Percentiles rank a stretch among this genome's conserved stretches.
phyloP scores from a whole-genome alignment of 2,113 vertebrate species.

The Channa argus region DNA sequence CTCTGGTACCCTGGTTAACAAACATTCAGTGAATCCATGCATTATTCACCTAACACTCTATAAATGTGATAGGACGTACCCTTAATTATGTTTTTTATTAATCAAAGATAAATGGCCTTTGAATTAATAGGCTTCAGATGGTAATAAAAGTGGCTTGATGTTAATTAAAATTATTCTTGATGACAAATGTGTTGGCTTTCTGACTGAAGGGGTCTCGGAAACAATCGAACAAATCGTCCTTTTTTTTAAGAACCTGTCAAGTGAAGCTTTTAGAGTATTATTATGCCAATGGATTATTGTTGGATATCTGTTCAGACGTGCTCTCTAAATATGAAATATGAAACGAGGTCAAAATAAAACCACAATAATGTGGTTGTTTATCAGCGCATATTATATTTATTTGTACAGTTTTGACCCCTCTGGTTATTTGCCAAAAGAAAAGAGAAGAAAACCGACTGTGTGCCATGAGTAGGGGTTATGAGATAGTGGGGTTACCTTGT shows the following conservation, averaged over 20 bases:
- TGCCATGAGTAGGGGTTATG: slow-evolving; percentile 23
- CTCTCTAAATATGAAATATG: no score
- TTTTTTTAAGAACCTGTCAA: no score
- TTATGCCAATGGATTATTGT: no score
- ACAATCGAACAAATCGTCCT: no score
- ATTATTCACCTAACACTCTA: slow-evolving; percentile 1
- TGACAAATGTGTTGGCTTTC: slow-evolving; percentile 28
- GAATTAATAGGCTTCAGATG: slow-evolving; percentile 30
- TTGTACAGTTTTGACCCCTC: neutral
- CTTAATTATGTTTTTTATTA: slow-evolving; percentile 32
- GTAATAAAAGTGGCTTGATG: slow-evolving; percentile 25
- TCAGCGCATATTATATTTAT: neutral
- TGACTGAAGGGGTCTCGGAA: neutral
- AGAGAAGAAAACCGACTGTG: slow-evolving; percentile 14
- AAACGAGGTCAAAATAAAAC: no score
- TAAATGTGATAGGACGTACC: slow-evolving; percentile 24
- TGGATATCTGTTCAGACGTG: no score
- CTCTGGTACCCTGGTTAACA: slow-evolving; percentile 1
- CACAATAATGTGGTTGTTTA: neutral
- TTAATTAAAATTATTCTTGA: slow-evolving; percentile 32
- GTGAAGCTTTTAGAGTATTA: no score
- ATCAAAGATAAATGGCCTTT: slow-evolving; percentile 19
- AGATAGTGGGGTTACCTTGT: slow-evolving; percentile 39
- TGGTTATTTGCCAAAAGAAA: slow-evolving; percentile 12
- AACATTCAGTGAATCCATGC: neutral